A percentile compares a stretch with the other conserved stretches of the same genome.
phyloP scores from a whole-genome alignment of 2,113 vertebrate species.

The Meleagris gallopavo region DNA sequence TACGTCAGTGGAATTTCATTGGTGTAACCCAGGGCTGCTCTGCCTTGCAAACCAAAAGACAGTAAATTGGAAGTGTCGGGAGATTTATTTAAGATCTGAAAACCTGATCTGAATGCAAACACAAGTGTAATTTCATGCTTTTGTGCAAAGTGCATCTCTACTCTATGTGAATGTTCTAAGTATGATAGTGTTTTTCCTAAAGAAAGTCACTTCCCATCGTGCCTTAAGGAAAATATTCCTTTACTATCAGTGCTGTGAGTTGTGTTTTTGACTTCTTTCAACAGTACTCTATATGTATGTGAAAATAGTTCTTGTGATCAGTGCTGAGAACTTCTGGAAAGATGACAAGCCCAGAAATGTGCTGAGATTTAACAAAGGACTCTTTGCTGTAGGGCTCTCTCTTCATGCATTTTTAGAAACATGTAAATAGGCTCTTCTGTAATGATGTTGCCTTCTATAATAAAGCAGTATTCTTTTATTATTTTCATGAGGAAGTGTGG shows the following conservation, averaged over 20 bases:
- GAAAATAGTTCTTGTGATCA: background rate
- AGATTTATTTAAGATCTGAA: background rate
- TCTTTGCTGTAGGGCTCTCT: background rate
- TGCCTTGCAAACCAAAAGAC: background rate
- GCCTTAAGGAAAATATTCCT: background rate
- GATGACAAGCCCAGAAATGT: background rate
- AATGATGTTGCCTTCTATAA: background rate
- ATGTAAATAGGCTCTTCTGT: background rate
- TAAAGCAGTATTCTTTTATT: background rate
- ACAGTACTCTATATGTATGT: background rate
- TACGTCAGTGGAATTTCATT: background rate
- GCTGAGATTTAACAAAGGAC: background rate
- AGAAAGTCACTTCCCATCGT: background rate
- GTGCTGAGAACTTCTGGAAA: background rate
- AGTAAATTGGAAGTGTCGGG: background rate
- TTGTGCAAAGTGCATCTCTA: background rate
- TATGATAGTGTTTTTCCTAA: background rate
- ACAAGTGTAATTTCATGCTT: background rate
- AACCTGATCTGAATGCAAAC: background rate
- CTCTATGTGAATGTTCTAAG: background rate
- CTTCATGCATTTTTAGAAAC: background rate
- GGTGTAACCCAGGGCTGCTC: background rate
- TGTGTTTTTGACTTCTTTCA: background rate
- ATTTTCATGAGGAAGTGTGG: background rate
- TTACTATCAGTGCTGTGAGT: background rate